Base-by-base conservation (phyloP, 35 echinoderm and acorn worm species). In the Heliocidaris tuberculata region DNA sequence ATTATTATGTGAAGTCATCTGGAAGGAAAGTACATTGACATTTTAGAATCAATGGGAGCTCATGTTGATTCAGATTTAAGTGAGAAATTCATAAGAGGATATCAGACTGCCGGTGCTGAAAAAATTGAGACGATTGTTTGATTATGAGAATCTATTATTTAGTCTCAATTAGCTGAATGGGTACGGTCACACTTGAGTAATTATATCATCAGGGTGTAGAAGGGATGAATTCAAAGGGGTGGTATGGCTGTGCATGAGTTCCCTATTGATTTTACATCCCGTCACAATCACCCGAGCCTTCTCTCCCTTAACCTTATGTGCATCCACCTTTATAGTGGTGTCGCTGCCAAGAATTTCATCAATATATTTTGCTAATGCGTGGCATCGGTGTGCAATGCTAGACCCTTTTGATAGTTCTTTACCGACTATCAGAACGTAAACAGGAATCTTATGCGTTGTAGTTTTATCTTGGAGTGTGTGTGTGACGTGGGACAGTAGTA, bases 331-430 rank as follows among this genome's bases (percentile, higher is more conserved):
- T 78, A 78, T 78, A 78, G 65, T 78, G 27, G 65, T 78, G 65
- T 78, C 65, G 65, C 65, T 78, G 65, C 65, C 65, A 78, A n/a
- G 65, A 78, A 78, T 78, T 78, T 78, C 65, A 78, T 78, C 65
- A 78, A 78, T 78, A 78, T 78, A 78, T n/a, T 78, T 78, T 78
- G 65, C 65, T 78, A 78, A 78, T 78, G 65, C 65, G 8, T 78
- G 65, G 27, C 21, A 78, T 24, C 21, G 65, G 21, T 78, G 65
- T 78, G 52, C 52, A 56, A 56, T 56, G 65, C 65, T 27, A 27
- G 65, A 7, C 65, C 15, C 17, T 24, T 78, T 78, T 78, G 65
- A 78, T 78, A n/a, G 65, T 78, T 78, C 65, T 78, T 78, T 78
- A 78, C 65, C 27, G 65, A 78, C 65, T 78, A 78, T 78, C 21